These are phyloP conservation scores for Hippocampus guttulatus DNA, from an alignment of 2,113 vertebrate genomes.

Conservation along the genomic window DNA sequence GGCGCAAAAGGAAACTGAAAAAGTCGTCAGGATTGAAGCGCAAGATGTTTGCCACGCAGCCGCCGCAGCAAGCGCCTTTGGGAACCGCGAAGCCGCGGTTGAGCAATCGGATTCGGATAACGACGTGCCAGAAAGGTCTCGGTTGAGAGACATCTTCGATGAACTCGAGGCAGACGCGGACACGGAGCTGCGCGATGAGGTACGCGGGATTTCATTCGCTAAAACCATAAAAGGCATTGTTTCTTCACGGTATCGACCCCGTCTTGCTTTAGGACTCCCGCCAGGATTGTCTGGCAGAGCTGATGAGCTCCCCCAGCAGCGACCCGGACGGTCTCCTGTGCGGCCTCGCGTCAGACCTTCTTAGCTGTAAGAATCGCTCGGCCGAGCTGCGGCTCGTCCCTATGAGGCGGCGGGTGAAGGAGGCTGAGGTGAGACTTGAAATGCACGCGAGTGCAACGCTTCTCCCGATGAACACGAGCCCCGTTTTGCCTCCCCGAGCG, in stretches of 20 bases:
- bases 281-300: conserved; percentile 28
- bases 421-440: conserved; percentile 76
- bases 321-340: conserved; percentile 61
- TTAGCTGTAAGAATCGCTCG: conserved; percentile 72
- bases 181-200: conserved; percentile 50
- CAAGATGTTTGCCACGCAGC: neutral
- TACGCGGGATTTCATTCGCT: conserved; percentile 16
- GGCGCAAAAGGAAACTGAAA: neutral
- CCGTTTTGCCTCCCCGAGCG: neutral
- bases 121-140: conserved; percentile 26
- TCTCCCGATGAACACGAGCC: neutral
- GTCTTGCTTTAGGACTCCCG: conserved; percentile 31
- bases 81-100: neutral
- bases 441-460: neutral
- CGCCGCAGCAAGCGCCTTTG: no score
- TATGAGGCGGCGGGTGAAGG: conserved; percentile 79
- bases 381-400: conserved; percentile 73
- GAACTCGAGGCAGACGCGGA: conserved; percentile 44
- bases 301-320: conserved; percentile 20
- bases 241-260: neutral
- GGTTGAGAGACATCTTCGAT: conserved; percentile 45
- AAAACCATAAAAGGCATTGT: neutral
- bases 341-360: conserved; percentile 71
- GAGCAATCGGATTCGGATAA: conserved; percentile 2
- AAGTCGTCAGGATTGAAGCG: no score